Base-by-base conservation (phyloP, 1,140 invertebrate species). In the Philotrypesis tridentata region DNA sequence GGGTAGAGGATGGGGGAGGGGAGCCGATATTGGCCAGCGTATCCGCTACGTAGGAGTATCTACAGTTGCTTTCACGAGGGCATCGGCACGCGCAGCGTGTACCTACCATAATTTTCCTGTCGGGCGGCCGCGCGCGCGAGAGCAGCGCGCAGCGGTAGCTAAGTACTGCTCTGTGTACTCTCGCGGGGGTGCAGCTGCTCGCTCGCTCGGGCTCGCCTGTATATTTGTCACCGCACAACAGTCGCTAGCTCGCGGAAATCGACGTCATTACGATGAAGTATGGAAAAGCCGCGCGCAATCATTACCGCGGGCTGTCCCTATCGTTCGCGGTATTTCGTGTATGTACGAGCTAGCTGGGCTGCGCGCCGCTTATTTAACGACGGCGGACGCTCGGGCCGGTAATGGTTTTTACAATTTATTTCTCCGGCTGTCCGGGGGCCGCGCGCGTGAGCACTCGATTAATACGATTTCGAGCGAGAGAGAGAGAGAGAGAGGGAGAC, bases 401-500 rank as follows among this genome's bases (percentile, higher is more conserved):
- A 80, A 73, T 81, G 63, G 37, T 82, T 82, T 82, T 76, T 82
- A 71, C 65, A 73, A 76, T 70, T 82, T 75, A 82, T 82, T 29
- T 76, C 61, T 43, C 17, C 21, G 33, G 31, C 78, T 17, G n/a
- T 55, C 21, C 17, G 21, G 48, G 48, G 17, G 40, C 40, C 40
- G 40, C 8, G 27, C 67, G 6, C n/a, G 9, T n/a, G 9, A 43
- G 17, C 40, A 6, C 33, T 31, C 79, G 72, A 81, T 81, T 75
- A 81, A 75, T 75, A 48, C 40, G 61, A 75, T 81, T 73, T 65
- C 17, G 29, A 17, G n/a, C n/a, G n/a, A n/a, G n/a, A n/a, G n/a
- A n/a, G n/a, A n/a, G n/a, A n/a, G n/a, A n/a, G n/a, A n/a, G n/a
- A n/a, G n/a, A n/a, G n/a, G n/a, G 61, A 48, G 55, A n/a, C 21